Evolutionary conservation across 1,140 invertebrate genomes (phyloP), one percentile per base, ranked within the genome.

Genomic region (Camponotus pennsylvanicus): DNA sequence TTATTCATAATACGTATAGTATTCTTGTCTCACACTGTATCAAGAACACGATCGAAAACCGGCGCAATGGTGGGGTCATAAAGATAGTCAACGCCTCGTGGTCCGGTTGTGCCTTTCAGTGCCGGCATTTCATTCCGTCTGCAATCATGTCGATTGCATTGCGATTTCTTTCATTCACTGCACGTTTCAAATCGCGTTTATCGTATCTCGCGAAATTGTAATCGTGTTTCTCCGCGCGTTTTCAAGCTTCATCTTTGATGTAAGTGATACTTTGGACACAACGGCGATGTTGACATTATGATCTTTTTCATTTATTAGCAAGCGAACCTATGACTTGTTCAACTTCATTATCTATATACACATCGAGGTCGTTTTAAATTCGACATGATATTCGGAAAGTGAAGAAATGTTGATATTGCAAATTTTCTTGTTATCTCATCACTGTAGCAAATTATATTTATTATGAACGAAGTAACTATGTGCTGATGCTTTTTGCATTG

Each of bases 81-180:
- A 84, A 84, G 88, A 88, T 88, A 88, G 88, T 91, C 84, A 71
- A 90, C 78, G 91, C 64, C 77, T 91, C 88, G 86, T 91, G 90
- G 82, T 86, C 63, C 18, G 86, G 11, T 76, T 52, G 15, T 52
- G 86, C 61, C 71, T 91, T 90, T 91, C 91, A 91, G 91, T 91
- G 67, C 71, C 86, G 80, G 34, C 52, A 45, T 75, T 91, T 90
- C 91, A 42, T 66, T 80, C 79, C 64, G 84, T 63, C 34, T 27
- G 82, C 9, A 40, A 85, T 52, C 61, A 71, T 75, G 64, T 76
- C 55, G 40, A 85, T 64, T n/a, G 73, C 40, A 73, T 71, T 45
- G 52, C 40, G 21, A 73, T 76, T 55, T 77, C n/a, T 70, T 42
- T 7, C 9, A 5, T 45, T 52, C 40, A 11, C 21, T n/a, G 45